Conservation (phyloP, 1,140 invertebrate genomes). For the Sitobion miscanthi region DNA sequence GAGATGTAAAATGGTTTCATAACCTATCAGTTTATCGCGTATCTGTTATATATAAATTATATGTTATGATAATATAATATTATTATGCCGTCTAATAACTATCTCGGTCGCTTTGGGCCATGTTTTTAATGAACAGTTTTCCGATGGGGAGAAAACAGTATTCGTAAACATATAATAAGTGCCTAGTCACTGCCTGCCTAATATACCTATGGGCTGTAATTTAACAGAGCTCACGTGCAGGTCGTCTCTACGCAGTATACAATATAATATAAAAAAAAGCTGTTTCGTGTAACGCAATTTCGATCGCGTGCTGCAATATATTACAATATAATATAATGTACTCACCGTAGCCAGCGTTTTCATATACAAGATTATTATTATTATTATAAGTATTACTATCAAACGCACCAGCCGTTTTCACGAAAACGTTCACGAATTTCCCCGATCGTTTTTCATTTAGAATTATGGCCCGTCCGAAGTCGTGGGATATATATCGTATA, state of each 20-base stretch:
- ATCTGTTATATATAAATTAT: too few relatives aligned
- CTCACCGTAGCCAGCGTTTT: background rate
- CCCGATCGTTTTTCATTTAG: background rate
- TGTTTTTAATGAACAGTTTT: too few relatives aligned
- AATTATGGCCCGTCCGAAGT: background rate
- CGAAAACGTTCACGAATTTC: background rate
- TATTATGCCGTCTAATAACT: too few relatives aligned
- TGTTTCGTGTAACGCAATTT: background rate
- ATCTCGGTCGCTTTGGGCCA: too few relatives aligned
- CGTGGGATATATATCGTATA: background rate
- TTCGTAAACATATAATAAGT: background rate
- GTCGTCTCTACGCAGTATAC: background rate
- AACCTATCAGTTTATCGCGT: too few relatives aligned
- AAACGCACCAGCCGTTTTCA: background rate
- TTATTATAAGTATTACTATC: background rate
- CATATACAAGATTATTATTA: background rate
- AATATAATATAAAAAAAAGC: background rate
- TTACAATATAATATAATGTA: background rate
- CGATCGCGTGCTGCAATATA: background rate
- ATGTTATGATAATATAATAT: too few relatives aligned
- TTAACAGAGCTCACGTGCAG: background rate
- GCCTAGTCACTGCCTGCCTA: too few relatives aligned
- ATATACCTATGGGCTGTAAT: too few relatives aligned
- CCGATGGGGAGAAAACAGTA: background rate
- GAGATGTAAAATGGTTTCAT: too few relatives aligned